Evolutionary conservation across 1,140 invertebrate species (phyloP), one percentile per base, ranked within the genome.

Genomic region (Mylabris phalerata): DNA sequence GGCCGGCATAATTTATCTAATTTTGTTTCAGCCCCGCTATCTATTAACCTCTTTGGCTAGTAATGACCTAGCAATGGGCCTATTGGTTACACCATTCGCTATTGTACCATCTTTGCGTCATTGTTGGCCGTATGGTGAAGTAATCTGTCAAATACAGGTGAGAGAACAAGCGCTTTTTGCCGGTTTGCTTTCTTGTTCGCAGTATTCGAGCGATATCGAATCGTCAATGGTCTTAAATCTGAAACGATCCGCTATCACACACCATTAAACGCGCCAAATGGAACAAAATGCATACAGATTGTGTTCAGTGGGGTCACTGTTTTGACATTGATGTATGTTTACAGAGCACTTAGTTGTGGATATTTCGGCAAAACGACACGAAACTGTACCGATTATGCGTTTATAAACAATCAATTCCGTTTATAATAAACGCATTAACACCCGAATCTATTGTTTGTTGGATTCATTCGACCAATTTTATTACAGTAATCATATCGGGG

Each of bases 71-170:
- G 89, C 89, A 63, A 91, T 89, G 67, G 89, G 89, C 32, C 79
- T 91, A 54, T 77, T 91, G 65, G 87, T 92, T 61, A 89, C 88
- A 39, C 88, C 88, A 7, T 88, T 90, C 67, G 88, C 87, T 32
- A 82, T 90, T 66, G 76, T 90, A 61, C 88, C 89, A 9, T 86
- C 88, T 25, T 77, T 92, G 48, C 86, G 89, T 67, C 84, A 86
- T 69, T 92, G 89, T 70, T 92, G 89, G 89, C 89, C 89, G n/a
- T 91, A 89, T 71, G 88, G 88, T 43, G 89, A 91, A 77, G 84
- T 91, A 66, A 84, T 90, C 71, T 92, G 89, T 75, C 89, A 92
- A 78, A 90, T 91, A 73, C 89, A 92, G 86, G 89, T 91, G 77
- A 78, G 62, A 42, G 19, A 19, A 19, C 19, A 19, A 19, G 19